Evolutionary conservation across 1,140 invertebrate species (phyloP), one percentile per base, ranked within the genome.

Genomic region (Heliconius himera): DNA sequence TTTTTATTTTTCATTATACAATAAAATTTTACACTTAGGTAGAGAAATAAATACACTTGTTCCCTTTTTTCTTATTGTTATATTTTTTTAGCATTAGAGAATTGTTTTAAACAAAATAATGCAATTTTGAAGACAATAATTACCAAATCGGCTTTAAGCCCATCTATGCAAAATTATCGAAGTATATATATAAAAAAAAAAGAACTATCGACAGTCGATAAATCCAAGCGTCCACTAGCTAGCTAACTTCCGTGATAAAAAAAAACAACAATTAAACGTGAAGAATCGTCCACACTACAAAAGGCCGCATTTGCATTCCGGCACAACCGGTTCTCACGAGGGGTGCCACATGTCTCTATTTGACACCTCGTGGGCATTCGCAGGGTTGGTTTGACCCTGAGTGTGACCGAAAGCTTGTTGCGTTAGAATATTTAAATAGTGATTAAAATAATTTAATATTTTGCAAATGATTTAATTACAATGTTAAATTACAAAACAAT

Each of bases 281-380:
- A 89, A 87, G 90, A 89, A 90, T 90, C 89, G 92, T 92, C 91
- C 90, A 84, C 72, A 81, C 82, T 77, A 89, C 87, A 90, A 89
- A 33, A 84, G 81, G 75, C 72, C 77, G 80, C 77, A 93, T 93
- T 93, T 90, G 90, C 90, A 93, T 93, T 88, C 88, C 82, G 78
- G 80, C 83, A 29, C 84, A 87, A 93, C 91, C 90, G 90, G 91
- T 93, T 93, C 91, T 75, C 82, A 83, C 83, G 80, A 76, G 54
- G 81, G 81, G 77, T 79, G 81, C 73, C 79, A 80, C 76, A 85
- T 85, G 84, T 87, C 84, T 80, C 71, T 84, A 80, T 84, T 84
- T 84, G 80, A 82, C 85, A 86, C 86, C 80, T 88, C 73, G 74
- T 81, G 81, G 75, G 79, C 76, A 74, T 73, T 80, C 49, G 73